phyloP scores from a whole-genome alignment of 2,888 invertebrate genomes.

The Ceriagrion tenellum region DNA sequence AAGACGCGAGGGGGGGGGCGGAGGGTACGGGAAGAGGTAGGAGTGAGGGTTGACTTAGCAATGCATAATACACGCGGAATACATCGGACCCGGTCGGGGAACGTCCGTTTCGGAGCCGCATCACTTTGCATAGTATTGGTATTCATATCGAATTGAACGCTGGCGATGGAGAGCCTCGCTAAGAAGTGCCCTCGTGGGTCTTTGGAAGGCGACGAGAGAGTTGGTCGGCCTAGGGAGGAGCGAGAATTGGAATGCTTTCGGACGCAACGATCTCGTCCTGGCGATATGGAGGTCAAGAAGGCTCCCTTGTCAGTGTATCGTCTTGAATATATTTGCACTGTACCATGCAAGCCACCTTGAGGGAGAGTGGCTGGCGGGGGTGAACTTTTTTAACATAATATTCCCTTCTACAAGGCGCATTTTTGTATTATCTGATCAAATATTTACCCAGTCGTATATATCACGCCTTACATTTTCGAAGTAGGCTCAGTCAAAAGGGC shows the following conservation, averaged over 20 bases:
- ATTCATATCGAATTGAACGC: conserved; percentile 41
- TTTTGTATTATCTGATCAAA: too few relatives aligned
- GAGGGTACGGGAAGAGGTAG: too few relatives aligned
- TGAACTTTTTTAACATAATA: too few relatives aligned
- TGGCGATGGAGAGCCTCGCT: neutral
- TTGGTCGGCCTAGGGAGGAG: neutral
- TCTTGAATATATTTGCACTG: neutral
- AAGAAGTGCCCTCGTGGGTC: neutral
- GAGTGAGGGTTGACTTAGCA: neutral
- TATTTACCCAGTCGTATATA: too few relatives aligned
- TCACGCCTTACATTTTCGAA: too few relatives aligned
- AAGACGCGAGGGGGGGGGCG: neutral
- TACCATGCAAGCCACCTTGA: too few relatives aligned
- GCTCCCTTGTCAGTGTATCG: neutral
- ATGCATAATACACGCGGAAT: conserved; percentile 47
- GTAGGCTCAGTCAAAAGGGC: too few relatives aligned
- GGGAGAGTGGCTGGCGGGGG: too few relatives aligned
- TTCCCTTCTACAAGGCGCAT: too few relatives aligned
- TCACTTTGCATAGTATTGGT: conserved; percentile 47
- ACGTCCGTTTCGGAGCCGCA: neutral
- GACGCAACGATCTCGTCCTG: neutral
- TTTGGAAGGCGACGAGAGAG: neutral
- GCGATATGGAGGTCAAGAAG: neutral
- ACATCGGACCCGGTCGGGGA: neutral
- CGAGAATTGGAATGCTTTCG: neutral